Percentiles rank a stretch among this genome's conserved stretches.
Evolutionary conservation across 2,888 invertebrate species (phyloP).

Genomic region (Chymomyza caudatula): DNA sequence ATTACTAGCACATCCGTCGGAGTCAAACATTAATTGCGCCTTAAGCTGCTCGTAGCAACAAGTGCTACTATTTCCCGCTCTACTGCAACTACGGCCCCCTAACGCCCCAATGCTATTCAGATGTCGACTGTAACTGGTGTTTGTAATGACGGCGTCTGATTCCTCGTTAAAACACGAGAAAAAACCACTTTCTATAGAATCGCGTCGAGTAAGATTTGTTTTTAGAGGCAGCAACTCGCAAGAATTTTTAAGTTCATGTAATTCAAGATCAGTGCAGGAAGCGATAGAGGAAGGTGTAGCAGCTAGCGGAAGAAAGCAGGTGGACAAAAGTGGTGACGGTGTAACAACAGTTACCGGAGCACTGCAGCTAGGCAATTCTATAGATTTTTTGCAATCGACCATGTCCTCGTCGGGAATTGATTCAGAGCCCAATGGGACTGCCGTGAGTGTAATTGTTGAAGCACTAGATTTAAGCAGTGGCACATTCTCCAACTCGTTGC

Average conservation of each 20-base stretch:
- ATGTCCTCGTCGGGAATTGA: slow-evolving; percentile 64
- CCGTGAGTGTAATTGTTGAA: slow-evolving; percentile 41
- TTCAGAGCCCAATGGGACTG: slow-evolving; percentile 38
- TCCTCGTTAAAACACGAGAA: slow-evolving; percentile 92
- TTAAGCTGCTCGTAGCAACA: slow-evolving; percentile 76
- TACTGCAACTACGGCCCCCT: slow-evolving; percentile 51
- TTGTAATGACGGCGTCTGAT: slow-evolving; percentile 82
- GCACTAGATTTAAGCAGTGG: slow-evolving; percentile 40
- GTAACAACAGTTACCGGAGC: slow-evolving; percentile 22
- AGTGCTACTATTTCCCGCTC: slow-evolving; percentile 48
- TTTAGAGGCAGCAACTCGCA: slow-evolving; percentile 66
- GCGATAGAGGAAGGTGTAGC: slow-evolving; percentile 54
- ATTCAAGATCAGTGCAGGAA: slow-evolving; percentile 61
- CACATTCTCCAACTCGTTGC: slow-evolving; percentile 39
- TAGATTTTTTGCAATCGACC: slow-evolving; percentile 46
- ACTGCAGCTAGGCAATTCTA: slow-evolving; percentile 34
- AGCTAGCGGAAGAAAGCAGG: slow-evolving; percentile 28
- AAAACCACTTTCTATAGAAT: slow-evolving; percentile 93
- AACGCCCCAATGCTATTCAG: slow-evolving; percentile 60
- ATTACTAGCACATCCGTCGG: slow-evolving; percentile 44
- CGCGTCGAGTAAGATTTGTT: slow-evolving; percentile 83
- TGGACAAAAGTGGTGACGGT: slow-evolving; percentile 45
- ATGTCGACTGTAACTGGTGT: slow-evolving; percentile 63
- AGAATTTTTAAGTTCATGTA: slow-evolving; percentile 63
- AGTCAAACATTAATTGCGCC: slow-evolving; percentile 72